phyloP scores from a whole-genome alignment of 2,113 vertebrate genomes.

The Fregetta grallaria region DNA sequence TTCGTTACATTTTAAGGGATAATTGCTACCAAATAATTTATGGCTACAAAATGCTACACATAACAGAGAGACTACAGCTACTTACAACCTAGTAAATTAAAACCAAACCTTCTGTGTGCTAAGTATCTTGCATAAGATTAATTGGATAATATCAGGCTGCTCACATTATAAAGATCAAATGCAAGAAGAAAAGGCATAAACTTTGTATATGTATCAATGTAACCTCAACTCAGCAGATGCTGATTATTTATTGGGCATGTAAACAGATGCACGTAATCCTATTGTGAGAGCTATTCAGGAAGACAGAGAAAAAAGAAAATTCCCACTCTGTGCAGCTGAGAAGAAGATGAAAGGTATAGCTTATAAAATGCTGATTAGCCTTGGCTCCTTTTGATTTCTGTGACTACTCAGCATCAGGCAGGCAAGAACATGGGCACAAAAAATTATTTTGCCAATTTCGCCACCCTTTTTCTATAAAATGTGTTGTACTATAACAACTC shows the following conservation, averaged over 20 bases:
- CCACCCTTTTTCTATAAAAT: background rate
- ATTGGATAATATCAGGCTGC: conserved; percentile 58
- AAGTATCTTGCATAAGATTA: conserved; percentile 60
- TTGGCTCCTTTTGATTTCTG: background rate
- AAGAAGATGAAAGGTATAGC: background rate
- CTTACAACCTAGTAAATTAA: conserved; percentile 71
- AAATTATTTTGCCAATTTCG: background rate
- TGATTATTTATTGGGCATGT: conserved; percentile 55
- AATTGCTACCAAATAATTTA: conserved; percentile 77
- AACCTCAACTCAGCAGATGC: conserved; percentile 44
- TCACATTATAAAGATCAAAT: conserved; percentile 69
- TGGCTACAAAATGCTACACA: conserved; percentile 37
- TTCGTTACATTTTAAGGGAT: conserved; percentile 66
- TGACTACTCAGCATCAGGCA: background rate
- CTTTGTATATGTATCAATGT: conserved; percentile 33
- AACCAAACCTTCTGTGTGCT: conserved; percentile 49
- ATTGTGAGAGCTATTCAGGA: background rate
- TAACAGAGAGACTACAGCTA: conserved; percentile 46
- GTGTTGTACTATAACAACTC: background rate
- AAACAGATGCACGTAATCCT: conserved; percentile 41
- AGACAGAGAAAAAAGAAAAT: background rate
- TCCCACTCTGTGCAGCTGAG: background rate
- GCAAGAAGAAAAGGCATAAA: conserved; percentile 61
- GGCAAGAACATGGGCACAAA: background rate
- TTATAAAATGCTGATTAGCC: background rate